phyloP scores from a whole-genome alignment of 2,888 invertebrate genomes.

The Pollenia angustigena region DNA sequence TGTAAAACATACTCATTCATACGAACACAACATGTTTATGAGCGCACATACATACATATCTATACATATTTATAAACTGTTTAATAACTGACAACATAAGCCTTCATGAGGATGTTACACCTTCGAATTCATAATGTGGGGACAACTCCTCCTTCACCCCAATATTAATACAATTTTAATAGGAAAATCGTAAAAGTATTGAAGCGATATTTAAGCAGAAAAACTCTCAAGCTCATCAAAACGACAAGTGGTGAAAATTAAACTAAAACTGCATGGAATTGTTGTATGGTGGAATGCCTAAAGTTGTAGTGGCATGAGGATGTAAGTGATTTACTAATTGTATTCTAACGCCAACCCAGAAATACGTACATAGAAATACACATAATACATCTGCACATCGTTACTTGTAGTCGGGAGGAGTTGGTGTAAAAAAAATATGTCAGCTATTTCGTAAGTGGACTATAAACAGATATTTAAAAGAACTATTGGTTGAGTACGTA shows the following conservation, averaged over 20 bases:
- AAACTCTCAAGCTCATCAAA: constrained; percentile 31
- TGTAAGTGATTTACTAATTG: constrained; percentile 65
- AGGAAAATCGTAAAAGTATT: constrained; percentile 43
- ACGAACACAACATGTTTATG: constrained; percentile 14
- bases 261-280: constrained; percentile 2
- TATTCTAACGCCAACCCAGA: constrained; percentile 34
- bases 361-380: neutral
- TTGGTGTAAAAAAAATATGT: neutral
- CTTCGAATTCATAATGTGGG: neutral
- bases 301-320: neutral
- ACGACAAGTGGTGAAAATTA: constrained; percentile 52
- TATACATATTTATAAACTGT: constrained; percentile 24
- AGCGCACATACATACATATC: neutral
- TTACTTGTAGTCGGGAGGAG: neutral
- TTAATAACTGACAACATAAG: constrained; percentile 66
- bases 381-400: neutral
- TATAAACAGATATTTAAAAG: neutral
- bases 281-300: neutral
- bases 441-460: neutral
- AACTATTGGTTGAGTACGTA: too few relatives aligned
- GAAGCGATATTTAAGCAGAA: constrained; percentile 3
- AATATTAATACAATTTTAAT: constrained; percentile 43
- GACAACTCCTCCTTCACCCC: neutral
- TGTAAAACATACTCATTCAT: neutral
- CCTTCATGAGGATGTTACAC: constrained; percentile 50